Evolutionary conservation across 2,113 vertebrate species (phyloP).

Genomic region (Aptenodytes patagonicus): DNA sequence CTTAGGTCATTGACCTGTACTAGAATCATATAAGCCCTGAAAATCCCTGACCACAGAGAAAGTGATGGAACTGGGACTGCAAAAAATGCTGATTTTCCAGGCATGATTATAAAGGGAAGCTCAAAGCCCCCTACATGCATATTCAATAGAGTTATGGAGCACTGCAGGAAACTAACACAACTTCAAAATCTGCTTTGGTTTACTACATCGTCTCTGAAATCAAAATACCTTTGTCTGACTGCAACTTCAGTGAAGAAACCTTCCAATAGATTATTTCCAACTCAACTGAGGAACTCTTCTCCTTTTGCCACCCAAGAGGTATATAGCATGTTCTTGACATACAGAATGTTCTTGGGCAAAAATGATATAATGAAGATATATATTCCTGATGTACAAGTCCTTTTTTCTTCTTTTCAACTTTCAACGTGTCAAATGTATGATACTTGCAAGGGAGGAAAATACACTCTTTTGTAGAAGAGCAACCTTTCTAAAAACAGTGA

Average conservation of each 20-base stretch:
- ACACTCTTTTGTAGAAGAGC: neutral
- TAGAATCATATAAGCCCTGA: neutral
- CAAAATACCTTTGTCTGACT: neutral
- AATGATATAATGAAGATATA: neutral
- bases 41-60: neutral
- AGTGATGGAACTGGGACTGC: neutral
- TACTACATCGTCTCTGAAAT: neutral
- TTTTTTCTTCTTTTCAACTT: neutral
- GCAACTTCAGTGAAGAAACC: neutral
- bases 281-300: neutral
- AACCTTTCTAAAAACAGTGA: neutral
- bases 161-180: neutral
- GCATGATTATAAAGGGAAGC: neutral
- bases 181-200: neutral
- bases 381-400: neutral
- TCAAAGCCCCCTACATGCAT: neutral
- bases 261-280: neutral
- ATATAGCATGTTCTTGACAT: neutral
- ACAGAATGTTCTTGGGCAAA: neutral
- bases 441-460: neutral
- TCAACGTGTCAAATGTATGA: neutral
- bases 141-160: neutral
- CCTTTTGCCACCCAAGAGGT: neutral
- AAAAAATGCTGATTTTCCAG: neutral
- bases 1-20: neutral